Conservation (phyloP, 2,113 vertebrate genomes). For the Colius striatus region DNA sequence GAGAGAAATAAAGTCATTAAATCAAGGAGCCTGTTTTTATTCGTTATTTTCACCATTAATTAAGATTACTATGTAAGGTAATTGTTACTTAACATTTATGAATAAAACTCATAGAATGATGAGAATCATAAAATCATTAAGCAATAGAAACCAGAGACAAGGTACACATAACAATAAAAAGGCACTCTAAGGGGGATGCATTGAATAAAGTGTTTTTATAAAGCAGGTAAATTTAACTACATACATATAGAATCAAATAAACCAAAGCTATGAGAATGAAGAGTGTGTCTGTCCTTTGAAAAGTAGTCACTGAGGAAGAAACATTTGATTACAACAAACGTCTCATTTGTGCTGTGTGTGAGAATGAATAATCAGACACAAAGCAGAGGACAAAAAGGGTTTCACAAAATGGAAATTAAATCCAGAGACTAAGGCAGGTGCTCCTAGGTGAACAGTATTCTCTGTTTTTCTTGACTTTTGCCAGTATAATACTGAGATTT, state of each 20-base stretch:
- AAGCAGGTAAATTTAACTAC: not conserved
- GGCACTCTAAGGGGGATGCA: not conserved
- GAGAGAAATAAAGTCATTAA: not conserved
- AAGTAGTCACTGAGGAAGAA: not conserved
- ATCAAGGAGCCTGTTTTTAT: not conserved
- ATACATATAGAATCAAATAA: not conserved
- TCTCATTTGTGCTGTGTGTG: not conserved
- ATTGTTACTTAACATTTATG: not conserved
- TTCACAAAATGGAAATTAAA: not conserved
- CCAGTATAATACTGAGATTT: not conserved
- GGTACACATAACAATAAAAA: not conserved
- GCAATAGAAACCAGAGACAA: not conserved
- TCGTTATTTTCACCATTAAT: not conserved
- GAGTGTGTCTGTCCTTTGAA: not conserved
- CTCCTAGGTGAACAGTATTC: not conserved
- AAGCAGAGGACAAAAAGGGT: not conserved
- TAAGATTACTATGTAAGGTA: not conserved
- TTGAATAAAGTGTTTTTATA: rapidly evolving
- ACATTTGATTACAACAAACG: not conserved
- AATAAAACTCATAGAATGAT: not conserved
- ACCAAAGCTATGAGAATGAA: not conserved
- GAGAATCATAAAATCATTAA: not conserved
- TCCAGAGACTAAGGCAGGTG: not conserved
- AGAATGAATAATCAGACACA: not conserved
- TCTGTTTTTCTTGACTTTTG: not conserved